phyloP scores from a whole-genome alignment of 1,140 invertebrate genomes.

The Panulirus ornatus region DNA sequence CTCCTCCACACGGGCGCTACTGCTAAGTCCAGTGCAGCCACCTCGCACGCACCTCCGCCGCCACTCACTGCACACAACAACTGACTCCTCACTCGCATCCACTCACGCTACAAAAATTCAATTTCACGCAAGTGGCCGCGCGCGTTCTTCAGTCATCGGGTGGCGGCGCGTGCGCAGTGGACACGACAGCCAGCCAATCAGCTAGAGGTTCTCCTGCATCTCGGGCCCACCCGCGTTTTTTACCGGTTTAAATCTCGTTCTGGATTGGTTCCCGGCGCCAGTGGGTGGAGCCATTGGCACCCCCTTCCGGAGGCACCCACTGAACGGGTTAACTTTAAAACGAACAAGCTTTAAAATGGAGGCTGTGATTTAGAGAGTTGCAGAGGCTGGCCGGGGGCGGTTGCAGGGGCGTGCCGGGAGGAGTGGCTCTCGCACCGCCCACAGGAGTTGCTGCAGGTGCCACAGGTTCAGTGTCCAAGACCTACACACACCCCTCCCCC shows the following conservation, averaged over 20 bases:
- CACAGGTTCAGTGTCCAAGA: slow-evolving; percentile 2
- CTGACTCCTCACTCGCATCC: slow-evolving; percentile 58
- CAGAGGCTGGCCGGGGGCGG: slow-evolving; percentile 25
- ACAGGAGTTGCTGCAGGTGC: slow-evolving; percentile 10
- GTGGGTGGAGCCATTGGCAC: slow-evolving; percentile 65
- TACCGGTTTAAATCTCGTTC: slow-evolving; percentile 62
- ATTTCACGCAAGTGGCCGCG: slow-evolving; percentile 70
- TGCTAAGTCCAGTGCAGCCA: slow-evolving; percentile 38
- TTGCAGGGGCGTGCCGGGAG: slow-evolving; percentile 28
- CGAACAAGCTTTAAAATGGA: slow-evolving; percentile 73
- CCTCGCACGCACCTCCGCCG: slow-evolving; percentile 67
- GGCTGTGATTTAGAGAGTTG: slow-evolving; percentile 66
- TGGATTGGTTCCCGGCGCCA: slow-evolving; percentile 41
- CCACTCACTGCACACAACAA: slow-evolving; percentile 61
- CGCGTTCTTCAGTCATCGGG: slow-evolving; percentile 54
- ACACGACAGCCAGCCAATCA: slow-evolving; percentile 24
- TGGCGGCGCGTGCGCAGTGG: slow-evolving; percentile 60
- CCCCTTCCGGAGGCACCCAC: slow-evolving; percentile 67
- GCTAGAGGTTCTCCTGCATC: neutral
- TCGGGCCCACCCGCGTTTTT: slow-evolving; percentile 63
- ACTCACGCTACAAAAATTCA: slow-evolving; percentile 70
- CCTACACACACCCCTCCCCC: slow-evolving; percentile 7
- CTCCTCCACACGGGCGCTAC: slow-evolving; percentile 23
- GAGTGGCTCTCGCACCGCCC: slow-evolving; percentile 35
- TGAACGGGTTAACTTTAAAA: slow-evolving; percentile 73